Percentiles rank a stretch among this genome's conserved stretches.
Evolutionary conservation across 1,140 invertebrate genomes (phyloP).

Genomic region (Aphidius ervi): DNA sequence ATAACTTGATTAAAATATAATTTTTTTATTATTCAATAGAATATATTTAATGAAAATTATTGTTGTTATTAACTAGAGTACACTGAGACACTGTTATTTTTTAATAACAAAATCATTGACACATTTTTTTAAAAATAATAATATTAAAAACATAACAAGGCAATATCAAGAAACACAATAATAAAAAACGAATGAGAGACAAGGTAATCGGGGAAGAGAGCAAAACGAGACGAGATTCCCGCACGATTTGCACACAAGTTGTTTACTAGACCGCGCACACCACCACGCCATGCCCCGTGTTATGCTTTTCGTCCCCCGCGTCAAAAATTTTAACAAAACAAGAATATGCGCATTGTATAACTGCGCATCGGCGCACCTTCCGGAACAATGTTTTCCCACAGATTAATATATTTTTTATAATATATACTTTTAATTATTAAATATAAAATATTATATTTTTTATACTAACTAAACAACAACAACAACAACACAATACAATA

Average conservation of each 20-base stretch:
- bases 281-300: conserved; percentile 43
- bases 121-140: background rate
- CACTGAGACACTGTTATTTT: no score
- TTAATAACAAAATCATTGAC: no score
- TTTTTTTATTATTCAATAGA: no score
- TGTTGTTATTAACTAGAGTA: no score
- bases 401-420: background rate
- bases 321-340: conserved; percentile 39
- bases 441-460: no score
- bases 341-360: conserved; percentile 39
- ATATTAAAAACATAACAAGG: conserved; percentile 9
- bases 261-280: conserved; percentile 49
- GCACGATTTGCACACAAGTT: conserved; percentile 46
- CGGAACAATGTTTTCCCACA: conserved; percentile 39
- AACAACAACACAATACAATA: conserved; percentile 17
- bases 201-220: conserved; percentile 3
- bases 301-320: conserved; percentile 18
- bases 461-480: conserved; percentile 13
- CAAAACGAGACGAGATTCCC: conserved; percentile 25
- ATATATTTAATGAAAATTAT: no score
- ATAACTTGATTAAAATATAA: no score
- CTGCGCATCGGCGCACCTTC: conserved; percentile 44
- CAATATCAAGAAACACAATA: conserved; percentile 14
- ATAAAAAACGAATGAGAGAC: conserved; percentile 6
- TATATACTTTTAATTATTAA: no score